Conservation (phyloP, 2,888 invertebrate species). For the Masnerella sp. region DNA sequence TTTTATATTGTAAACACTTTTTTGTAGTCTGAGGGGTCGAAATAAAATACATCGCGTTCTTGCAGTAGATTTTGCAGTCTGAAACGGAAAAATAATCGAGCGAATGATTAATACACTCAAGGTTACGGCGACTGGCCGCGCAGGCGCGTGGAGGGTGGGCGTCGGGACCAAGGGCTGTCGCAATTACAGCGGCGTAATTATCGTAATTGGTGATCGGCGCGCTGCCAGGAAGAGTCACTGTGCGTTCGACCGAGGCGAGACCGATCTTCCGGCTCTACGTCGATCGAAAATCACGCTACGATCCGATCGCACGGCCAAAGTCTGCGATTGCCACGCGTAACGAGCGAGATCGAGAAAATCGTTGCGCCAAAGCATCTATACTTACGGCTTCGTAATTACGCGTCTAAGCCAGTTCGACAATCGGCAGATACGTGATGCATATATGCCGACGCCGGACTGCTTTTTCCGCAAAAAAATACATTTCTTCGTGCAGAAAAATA, state of each 20-base stretch:
- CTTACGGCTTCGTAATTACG: slow-evolving; percentile 31
- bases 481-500: too few species aligned
- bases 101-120: slow-evolving; percentile 61
- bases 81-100: slow-evolving; percentile 68
- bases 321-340: slow-evolving; percentile 51
- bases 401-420: slow-evolving; percentile 41
- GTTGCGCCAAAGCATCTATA: slow-evolving; percentile 7
- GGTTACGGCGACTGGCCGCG: slow-evolving; percentile 46
- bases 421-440: not conserved
- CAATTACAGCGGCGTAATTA: slow-evolving; percentile 70
- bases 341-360: slow-evolving; percentile 42
- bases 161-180: slow-evolving; percentile 56
- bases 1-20: too few species aligned
- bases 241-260: slow-evolving; percentile 66
- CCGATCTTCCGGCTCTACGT: slow-evolving; percentile 69
- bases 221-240: slow-evolving; percentile 65
- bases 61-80: slow-evolving; percentile 46
- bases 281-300: slow-evolving; percentile 65
- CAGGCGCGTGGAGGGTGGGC: slow-evolving; percentile 33
- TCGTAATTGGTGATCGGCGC: slow-evolving; percentile 69
- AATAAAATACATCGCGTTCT: slow-evolving; percentile 36
- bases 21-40: too few species aligned
- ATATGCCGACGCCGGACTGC: not conserved
- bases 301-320: slow-evolving; percentile 26
- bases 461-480: not conserved